Evolutionary conservation across 1,140 invertebrate species (phyloP).

Genomic region (Solen grandis): DNA sequence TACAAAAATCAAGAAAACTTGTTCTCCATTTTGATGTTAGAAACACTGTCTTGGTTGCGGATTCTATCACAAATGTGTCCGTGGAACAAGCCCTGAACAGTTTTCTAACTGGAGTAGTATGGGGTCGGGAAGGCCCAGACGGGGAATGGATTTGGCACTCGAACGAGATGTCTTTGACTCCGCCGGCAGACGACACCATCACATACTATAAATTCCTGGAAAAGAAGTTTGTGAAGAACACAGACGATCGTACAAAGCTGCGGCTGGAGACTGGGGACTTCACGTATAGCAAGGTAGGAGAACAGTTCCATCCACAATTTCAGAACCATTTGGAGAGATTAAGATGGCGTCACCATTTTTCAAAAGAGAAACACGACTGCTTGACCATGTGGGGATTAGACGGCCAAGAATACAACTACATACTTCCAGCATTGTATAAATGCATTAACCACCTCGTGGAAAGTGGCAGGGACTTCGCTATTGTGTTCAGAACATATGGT

Average conservation of each 20-base stretch:
- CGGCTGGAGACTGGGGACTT: conserved; percentile 75
- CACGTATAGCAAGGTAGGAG: conserved; percentile 66
- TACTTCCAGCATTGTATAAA: conserved; percentile 76
- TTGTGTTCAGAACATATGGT: conserved; percentile 78
- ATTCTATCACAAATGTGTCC: conserved; percentile 76
- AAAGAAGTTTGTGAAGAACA: conserved; percentile 69
- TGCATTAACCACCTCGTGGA: conserved; percentile 70
- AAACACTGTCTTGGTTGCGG: conserved; percentile 78
- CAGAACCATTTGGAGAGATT: conserved; percentile 66
- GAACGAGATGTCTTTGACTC: conserved; percentile 65
- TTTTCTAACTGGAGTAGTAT: conserved; percentile 77
- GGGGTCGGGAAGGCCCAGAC: conserved; percentile 68
- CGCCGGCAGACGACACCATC: conserved; percentile 61
- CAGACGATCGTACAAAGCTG: conserved; percentile 67
- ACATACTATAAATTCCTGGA: conserved; percentile 79
- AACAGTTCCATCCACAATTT: conserved; percentile 70
- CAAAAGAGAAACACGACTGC: conserved; percentile 20
- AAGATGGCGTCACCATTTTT: conserved; percentile 64
- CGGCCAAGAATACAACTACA: conserved; percentile 77
- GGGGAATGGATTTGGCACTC: conserved; percentile 73
- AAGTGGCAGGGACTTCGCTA: conserved; percentile 71
- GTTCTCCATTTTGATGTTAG: conserved; percentile 79
- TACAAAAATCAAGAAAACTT: conserved; percentile 71
- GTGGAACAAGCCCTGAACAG: conserved; percentile 78
- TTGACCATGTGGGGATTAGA: conserved; percentile 73